A percentile compares a stretch with the other conserved stretches of the same genome.
phyloP scores from a whole-genome alignment of 1,140 invertebrate species.

The Formica selysi region DNA sequence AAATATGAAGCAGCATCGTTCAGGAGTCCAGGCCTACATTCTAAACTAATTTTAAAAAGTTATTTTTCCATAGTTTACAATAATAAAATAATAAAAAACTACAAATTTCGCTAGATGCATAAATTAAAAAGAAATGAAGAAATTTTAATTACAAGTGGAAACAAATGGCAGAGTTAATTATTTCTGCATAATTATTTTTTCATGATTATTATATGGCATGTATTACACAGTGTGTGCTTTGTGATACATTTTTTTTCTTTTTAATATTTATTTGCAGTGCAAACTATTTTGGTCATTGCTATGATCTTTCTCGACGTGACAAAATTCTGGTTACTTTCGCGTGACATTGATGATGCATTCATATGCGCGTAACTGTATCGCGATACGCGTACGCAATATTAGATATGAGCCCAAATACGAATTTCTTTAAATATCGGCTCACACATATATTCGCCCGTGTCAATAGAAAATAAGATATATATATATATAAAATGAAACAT shows the following conservation, averaged over 20 bases:
- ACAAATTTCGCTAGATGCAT: not conserved
- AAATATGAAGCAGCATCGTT: not conserved
- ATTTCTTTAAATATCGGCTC: slow-evolving; percentile 34
- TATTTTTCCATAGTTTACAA: too few species aligned
- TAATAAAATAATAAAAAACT: too few species aligned
- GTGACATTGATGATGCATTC: not conserved
- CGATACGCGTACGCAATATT: slow-evolving; percentile 75
- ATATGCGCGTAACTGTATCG: slow-evolving; percentile 74
- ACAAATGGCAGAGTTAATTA: not conserved
- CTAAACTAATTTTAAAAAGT: not conserved
- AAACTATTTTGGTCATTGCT: not conserved
- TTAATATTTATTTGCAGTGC: not conserved
- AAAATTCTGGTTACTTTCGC: not conserved
- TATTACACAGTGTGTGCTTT: not conserved
- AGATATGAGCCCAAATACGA: slow-evolving; percentile 64
- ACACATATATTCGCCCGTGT: not conserved
- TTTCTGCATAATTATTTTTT: not conserved
- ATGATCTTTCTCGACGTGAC: not conserved
- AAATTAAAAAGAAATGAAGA: slow-evolving; percentile 9
- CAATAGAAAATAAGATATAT: not conserved
- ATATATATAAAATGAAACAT: not conserved
- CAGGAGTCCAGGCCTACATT: too few species aligned
- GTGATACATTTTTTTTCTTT: not conserved
- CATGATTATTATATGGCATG: not conserved
- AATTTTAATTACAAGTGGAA: too few species aligned